phyloP scores from a whole-genome alignment of 2,888 invertebrate species.

The Elysia crispata region DNA sequence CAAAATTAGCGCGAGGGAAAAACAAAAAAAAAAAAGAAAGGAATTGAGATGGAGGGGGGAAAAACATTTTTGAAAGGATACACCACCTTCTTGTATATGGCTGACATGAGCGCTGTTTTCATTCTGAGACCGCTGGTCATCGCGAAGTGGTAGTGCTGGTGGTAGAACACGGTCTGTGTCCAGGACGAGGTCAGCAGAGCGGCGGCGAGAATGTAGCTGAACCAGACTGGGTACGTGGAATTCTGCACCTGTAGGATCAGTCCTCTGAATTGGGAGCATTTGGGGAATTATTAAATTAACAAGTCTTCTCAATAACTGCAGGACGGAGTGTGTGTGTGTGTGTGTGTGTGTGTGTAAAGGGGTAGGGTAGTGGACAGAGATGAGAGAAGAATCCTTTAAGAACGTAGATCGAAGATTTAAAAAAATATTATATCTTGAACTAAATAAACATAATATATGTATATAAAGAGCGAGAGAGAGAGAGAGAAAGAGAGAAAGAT shows the following conservation, averaged over 20 bases:
- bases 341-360: not conserved
- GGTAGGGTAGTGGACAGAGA: not conserved
- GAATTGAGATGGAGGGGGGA: no score
- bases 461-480: no score
- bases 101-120: conserved; percentile 90
- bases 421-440: no score
- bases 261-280: conserved; percentile 48
- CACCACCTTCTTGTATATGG: conserved; percentile 87
- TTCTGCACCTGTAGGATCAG: conserved; percentile 58
- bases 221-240: conserved; percentile 82
- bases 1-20: no score
- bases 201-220: conserved; percentile 89
- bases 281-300: not conserved
- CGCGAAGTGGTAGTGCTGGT: conserved; percentile 90
- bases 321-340: not conserved
- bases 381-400: no score
- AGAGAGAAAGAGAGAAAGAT: no score
- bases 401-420: no score
- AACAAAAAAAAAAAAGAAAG: no score
- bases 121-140: conserved; percentile 91
- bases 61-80: no score
- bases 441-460: no score
- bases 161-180: conserved; percentile 88
- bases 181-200: conserved; percentile 86
- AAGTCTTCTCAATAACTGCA: not conserved